Evolutionary conservation across 2,888 invertebrate species (phyloP).

Genomic region (Tetragonula carbonaria): DNA sequence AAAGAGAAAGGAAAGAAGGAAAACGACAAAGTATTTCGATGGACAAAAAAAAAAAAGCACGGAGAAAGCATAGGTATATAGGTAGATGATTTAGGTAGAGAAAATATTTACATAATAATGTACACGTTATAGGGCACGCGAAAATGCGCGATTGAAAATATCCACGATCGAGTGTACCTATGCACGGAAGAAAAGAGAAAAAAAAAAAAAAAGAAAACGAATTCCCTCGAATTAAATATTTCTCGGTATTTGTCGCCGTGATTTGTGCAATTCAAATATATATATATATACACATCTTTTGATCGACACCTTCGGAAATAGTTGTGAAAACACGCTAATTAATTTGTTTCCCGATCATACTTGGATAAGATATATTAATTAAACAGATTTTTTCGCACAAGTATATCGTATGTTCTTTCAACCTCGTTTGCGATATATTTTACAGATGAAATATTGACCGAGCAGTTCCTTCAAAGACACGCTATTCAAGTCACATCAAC

Average conservation of each 20-base stretch:
- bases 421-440: background rate
- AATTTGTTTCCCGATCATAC: background rate
- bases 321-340: background rate
- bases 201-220: background rate
- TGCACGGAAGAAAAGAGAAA: conserved; percentile 5
- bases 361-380: background rate
- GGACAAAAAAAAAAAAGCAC: conserved; percentile 18
- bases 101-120: conserved; percentile 72
- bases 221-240: background rate
- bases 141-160: conserved; percentile 26
- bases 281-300: background rate
- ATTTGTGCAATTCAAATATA: too few species aligned
- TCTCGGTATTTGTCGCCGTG: conserved; percentile 34
- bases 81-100: conserved; percentile 75
- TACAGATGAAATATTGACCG: background rate
- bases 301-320: background rate
- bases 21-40: conserved; percentile 39
- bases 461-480: background rate
- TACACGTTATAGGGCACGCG: conserved; percentile 44
- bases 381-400: background rate
- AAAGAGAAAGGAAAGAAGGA: background rate
- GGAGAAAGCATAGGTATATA: conserved; percentile 65
- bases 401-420: background rate
- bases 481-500: too few species aligned
- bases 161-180: conserved; percentile 36